Evolutionary conservation across 2,888 invertebrate species (phyloP), one percentile per base, ranked within the genome.

Genomic region (Mellilla xanthometata): DNA sequence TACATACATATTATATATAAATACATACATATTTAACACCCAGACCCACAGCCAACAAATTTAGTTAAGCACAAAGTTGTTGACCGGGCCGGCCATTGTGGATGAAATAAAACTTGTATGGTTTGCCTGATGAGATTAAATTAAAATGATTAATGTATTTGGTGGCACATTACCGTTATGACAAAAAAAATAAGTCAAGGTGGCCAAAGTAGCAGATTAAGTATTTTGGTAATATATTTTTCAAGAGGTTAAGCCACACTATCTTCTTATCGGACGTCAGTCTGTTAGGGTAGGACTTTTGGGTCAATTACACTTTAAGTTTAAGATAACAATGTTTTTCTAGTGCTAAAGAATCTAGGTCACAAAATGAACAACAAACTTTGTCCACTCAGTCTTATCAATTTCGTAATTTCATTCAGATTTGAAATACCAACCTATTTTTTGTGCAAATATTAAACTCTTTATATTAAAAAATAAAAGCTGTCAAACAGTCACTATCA

Each of bases 381-480:
- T 8, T 13, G n/a, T 36, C 26, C 28, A 13, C 13, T 8, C 8
- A n/a, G 19, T 19, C 11, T 36, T 36, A 36, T 36, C 30, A 12
- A 28, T 28, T 28, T 28, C 5, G 7, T 0, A 7, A n/a, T 30
- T 27, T 11, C 8, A 19, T 28, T 27, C 11, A 15, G 8, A 28
- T 10, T 2, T 9, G 29, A 34, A 26, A 13, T 6, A 12, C 3
- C 6, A 5, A n/a, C 9, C 32, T 38, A n/a, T n/a, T n/a, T 36
- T 13, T 43, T 2, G 44, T 39, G 19, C 23, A 32, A 39, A 33
- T 41, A 47, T 49, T 41, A 39, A 42, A 46, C 51, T 51, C 29
- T 36, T 45, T 48, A 29, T 33, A 32, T 36, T 22, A 22, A 19
- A 15, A 36, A 12, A 27, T 8, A 27, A 15, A 19, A 11, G 15